phyloP scores from a whole-genome alignment of 2,797 vertebrate genomes.

The Amniataba percoides region DNA sequence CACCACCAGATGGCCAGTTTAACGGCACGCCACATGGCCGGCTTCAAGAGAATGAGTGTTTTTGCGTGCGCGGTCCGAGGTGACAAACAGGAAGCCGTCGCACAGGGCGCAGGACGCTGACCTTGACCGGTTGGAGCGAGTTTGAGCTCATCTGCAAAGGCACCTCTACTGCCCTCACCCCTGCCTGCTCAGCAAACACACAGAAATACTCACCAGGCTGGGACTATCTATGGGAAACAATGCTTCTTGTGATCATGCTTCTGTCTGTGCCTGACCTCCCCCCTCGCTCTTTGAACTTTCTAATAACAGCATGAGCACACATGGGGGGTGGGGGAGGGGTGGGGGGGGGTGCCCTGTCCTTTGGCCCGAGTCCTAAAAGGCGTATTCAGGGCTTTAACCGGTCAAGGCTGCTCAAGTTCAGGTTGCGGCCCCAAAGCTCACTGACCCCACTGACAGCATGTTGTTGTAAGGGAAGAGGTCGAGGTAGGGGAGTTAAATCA shows the following conservation, averaged over 20 bases:
- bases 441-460: conserved; percentile 6
- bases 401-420: conserved; percentile 54
- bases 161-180: conserved; percentile 25
- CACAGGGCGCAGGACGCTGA: conserved; percentile 67
- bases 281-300: conserved; percentile 23
- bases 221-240: conserved; percentile 31
- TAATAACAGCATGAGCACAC: conserved; percentile 19
- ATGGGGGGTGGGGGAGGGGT: no score
- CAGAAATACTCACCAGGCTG: neutral
- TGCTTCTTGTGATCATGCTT: neutral
- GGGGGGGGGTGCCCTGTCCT: neutral
- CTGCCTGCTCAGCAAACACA: neutral
- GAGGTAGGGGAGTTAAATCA: neutral
- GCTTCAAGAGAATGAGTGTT: conserved; percentile 52
- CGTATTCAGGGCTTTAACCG: conserved; percentile 10
- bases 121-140: conserved; percentile 40
- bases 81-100: conserved; percentile 79
- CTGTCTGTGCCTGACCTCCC: conserved; percentile 12
- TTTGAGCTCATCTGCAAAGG: conserved; percentile 62
- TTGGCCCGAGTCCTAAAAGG: conserved; percentile 25
- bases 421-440: conserved; percentile 19
- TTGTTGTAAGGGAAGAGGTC: conserved; percentile 20
- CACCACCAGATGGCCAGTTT: conserved; percentile 72
- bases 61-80: conserved; percentile 34
- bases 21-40: conserved; percentile 58